Evolutionary conservation across 1,140 invertebrate species (phyloP), one percentile per base, ranked within the genome.

Genomic region (Latrodectus geometricus): DNA sequence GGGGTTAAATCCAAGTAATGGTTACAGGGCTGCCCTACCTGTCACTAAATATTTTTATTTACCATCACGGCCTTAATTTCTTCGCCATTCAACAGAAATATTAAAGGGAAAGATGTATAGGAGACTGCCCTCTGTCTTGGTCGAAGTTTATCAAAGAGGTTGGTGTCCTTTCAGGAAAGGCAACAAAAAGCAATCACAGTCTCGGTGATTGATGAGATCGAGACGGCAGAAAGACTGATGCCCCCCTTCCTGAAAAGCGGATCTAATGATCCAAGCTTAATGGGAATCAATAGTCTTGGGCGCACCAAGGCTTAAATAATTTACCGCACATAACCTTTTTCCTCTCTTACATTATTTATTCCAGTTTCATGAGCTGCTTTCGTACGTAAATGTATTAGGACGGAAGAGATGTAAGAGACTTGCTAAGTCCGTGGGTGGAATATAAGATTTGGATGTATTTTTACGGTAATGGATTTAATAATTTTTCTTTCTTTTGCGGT

Each of bases 261-360:
- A 75, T 56, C 73, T 75, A 75, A 75, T 75, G 73, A 75, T 75
- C 73, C 73, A 12, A 9, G 49, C 49, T 56, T 75, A 56, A 75
- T 75, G 73, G 73, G 73, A 75, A 75, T 75, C 73, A 75, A 75
- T 75, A 75, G 73, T 75, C 73, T 75, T 52, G 49, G 23, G 73
- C 50, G 73, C n/a, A 75, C 15, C 73, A 52, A 54, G 73, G 73
- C 73, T 75, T n/a, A 75, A 75, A 75, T 75, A 75, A 75, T 75
- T 75, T 75, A 75, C 73, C 73, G 49, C 73, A 75, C 20, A 75
- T 75, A 54, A 75, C 73, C 73, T 75, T 56, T 56, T 75, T 75
- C 54, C 70, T 52, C 73, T 49, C 9, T 56, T 23, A 56, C 49
- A 54, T 54, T 56, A 75, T 75, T 75, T 75, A 75, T 56, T 75